Evolutionary conservation across 2,888 invertebrate genomes (phyloP).

Genomic region (Cerceris ruficornis): DNA sequence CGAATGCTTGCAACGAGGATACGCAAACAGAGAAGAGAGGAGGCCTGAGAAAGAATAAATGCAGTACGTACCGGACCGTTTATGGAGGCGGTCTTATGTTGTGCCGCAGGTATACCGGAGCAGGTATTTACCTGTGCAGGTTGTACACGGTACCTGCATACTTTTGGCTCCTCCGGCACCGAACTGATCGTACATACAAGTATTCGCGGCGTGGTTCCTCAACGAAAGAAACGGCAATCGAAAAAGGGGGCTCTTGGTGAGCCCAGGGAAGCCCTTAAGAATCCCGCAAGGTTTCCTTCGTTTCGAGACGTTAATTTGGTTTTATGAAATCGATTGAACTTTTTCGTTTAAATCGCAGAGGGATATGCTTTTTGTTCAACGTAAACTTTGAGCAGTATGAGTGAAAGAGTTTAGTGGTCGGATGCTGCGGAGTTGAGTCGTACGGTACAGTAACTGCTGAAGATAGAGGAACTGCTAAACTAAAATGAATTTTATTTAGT

Average conservation of each 20-base stretch:
- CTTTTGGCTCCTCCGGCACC: slow-evolving; percentile 55
- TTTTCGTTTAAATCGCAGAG: background rate
- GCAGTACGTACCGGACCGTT: slow-evolving; percentile 50
- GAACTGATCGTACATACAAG: slow-evolving; percentile 45
- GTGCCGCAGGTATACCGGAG: slow-evolving; percentile 59
- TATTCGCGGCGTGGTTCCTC: slow-evolving; percentile 52
- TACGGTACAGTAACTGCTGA: too few species aligned
- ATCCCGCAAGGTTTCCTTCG: slow-evolving; percentile 18
- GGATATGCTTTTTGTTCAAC: too few species aligned
- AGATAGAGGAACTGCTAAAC: too few species aligned
- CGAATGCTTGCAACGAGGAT: slow-evolving; percentile 4
- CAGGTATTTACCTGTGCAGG: slow-evolving; percentile 62
- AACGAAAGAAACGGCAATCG: slow-evolving; percentile 32
- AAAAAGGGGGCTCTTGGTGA: slow-evolving; percentile 28
- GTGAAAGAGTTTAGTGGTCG: too few species aligned
- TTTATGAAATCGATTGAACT: slow-evolving; percentile 21
- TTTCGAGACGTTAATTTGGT: slow-evolving; percentile 24
- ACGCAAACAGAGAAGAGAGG: background rate
- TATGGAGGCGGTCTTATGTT: slow-evolving; percentile 55
- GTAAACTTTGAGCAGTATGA: too few species aligned
- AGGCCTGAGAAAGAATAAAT: slow-evolving; percentile 46
- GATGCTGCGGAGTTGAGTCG: too few species aligned
- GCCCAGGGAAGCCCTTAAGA: slow-evolving; percentile 26
- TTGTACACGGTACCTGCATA: slow-evolving; percentile 64
- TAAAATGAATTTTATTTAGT: too few species aligned